A percentile compares a stretch with the other conserved stretches of the same genome.
These are phyloP conservation scores for Aradophagus sp. DNA, from an alignment of 1,140 invertebrate species.

Conservation along the genomic window DNA sequence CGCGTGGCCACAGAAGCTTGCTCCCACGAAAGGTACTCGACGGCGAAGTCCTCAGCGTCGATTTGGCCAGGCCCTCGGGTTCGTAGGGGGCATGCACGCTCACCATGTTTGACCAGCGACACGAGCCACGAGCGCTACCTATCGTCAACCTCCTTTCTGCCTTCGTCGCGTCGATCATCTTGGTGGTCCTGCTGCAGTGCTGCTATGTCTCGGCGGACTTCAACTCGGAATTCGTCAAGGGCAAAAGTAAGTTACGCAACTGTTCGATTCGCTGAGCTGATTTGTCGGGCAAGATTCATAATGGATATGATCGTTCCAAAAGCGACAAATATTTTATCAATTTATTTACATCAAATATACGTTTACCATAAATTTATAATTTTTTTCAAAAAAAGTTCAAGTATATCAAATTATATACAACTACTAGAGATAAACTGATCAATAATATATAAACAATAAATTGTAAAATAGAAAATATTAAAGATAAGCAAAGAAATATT, in stretches of 20 bases:
- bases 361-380: too few relatives aligned
- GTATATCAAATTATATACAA: too few relatives aligned
- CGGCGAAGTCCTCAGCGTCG: slow-evolving; percentile 56
- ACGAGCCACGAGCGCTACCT: slow-evolving; percentile 66
- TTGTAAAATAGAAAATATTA: too few relatives aligned
- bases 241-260: slow-evolving; percentile 75
- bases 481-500: too few relatives aligned
- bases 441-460: too few relatives aligned
- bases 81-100: slow-evolving; percentile 70
- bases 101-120: slow-evolving; percentile 71
- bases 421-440: too few relatives aligned
- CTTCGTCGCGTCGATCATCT: slow-evolving; percentile 57
- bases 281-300: too few relatives aligned
- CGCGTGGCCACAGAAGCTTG: slow-evolving; percentile 51
- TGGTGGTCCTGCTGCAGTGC: slow-evolving; percentile 65
- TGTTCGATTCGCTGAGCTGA: background rate
- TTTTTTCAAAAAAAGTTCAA: too few relatives aligned
- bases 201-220: slow-evolving; percentile 68
- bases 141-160: slow-evolving; percentile 61
- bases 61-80: slow-evolving; percentile 65
- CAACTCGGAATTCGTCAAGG: slow-evolving; percentile 76
- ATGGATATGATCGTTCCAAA: too few relatives aligned
- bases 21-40: slow-evolving; percentile 43
- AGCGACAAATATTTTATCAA: too few relatives aligned
- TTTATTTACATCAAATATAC: too few relatives aligned